phyloP scores from a whole-genome alignment of 30 jellyfish, hydroid and myxozoan genomes.

The Nemopilema nomurai region DNA sequence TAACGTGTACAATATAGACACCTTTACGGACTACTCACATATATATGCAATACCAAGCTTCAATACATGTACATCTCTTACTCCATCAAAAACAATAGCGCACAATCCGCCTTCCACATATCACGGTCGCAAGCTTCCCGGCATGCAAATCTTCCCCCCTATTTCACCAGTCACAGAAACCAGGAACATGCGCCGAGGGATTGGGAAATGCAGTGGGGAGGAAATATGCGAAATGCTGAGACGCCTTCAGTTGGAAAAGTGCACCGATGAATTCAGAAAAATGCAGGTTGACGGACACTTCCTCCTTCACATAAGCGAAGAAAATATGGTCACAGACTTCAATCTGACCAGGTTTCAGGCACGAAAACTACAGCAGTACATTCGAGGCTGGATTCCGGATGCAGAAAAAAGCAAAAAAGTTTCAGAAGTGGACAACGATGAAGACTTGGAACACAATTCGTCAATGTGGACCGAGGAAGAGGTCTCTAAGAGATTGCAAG shows the following conservation, averaged over 20 bases:
- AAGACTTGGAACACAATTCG: neutral
- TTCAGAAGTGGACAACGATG: neutral
- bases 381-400: conserved; percentile 68
- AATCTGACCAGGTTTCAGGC: conserved; percentile 65
- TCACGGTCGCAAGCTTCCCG: too few species aligned
- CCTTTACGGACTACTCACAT: too few species aligned
- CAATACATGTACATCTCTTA: too few species aligned
- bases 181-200: neutral
- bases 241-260: neutral
- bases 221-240: neutral
- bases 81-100: too few species aligned
- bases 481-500: conserved; percentile 24
- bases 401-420: neutral
- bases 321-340: conserved; percentile 34
- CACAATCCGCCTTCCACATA: too few species aligned
- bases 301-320: conserved; percentile 36
- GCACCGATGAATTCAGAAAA: neutral
- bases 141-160: too few species aligned
- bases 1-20: too few species aligned
- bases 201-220: neutral
- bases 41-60: too few species aligned
- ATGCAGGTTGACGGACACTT: conserved; percentile 38
- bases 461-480: conserved; percentile 39
- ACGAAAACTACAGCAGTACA: conserved; percentile 30
- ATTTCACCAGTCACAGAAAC: neutral